Percentiles rank a stretch among this genome's conserved stretches.
Conservation (phyloP, 1,140 invertebrate genomes). For the Steinernema khuongi region DNA sequence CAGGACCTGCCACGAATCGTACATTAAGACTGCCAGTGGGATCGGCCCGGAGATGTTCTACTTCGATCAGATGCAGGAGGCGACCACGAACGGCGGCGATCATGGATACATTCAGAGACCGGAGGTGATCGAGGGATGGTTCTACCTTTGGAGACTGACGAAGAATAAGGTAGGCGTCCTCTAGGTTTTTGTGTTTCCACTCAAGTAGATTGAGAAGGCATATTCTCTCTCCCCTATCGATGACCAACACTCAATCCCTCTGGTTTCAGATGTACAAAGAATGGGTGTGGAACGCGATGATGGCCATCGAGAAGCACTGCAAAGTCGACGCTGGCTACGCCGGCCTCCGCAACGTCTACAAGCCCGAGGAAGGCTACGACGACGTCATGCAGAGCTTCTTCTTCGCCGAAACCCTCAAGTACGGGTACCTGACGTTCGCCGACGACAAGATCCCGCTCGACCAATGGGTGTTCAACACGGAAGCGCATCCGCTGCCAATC, state of each 20-base stretch:
- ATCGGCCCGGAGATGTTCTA: slow-evolving; percentile 54
- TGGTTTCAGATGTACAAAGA: slow-evolving; percentile 74
- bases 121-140: slow-evolving; percentile 95
- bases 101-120: slow-evolving; percentile 83
- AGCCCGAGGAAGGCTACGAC: slow-evolving; percentile 75
- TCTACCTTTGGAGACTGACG: slow-evolving; percentile 90
- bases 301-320: slow-evolving; percentile 89
- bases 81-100: slow-evolving; percentile 36
- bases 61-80: slow-evolving; percentile 41
- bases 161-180: slow-evolving; percentile 69
- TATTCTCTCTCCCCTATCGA: too few species aligned
- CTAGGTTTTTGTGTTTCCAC: too few species aligned
- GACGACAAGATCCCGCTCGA: slow-evolving; percentile 87
- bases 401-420: slow-evolving; percentile 96
- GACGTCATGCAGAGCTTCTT: slow-evolving; percentile 94
- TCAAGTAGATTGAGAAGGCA: too few species aligned
- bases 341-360: slow-evolving; percentile 89
- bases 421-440: slow-evolving; percentile 91
- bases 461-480: slow-evolving; percentile 97
- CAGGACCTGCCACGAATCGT: slow-evolving; percentile 94
- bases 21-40: slow-evolving; percentile 65
- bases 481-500: slow-evolving; percentile 79
- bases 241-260: not conserved
- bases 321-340: slow-evolving; percentile 83
- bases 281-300: slow-evolving; percentile 91